Evolutionary conservation across 2,797 vertebrate genomes (phyloP), one percentile per base, ranked within the genome.

Genomic region (Tragelaphus oryx): DNA sequence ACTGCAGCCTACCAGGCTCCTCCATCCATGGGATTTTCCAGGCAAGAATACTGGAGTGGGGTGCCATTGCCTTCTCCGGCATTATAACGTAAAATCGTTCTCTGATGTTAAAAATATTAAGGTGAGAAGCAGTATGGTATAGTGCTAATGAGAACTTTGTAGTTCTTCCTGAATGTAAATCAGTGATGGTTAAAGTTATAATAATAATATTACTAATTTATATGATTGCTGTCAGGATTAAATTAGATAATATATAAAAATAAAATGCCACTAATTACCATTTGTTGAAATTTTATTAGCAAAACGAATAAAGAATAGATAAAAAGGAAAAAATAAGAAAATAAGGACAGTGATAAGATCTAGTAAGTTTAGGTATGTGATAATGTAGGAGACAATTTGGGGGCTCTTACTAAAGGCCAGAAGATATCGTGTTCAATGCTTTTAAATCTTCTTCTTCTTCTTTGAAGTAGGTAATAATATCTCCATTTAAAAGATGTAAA

Each of bases 61-160:
- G 41, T 41, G 41, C 41, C 41, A 41, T 41, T 41, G 41, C 41
- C 41, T 41, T 41, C 41, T 41, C 41, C 5, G 41, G 41, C 33
- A 22, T 81, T 85, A 55, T 87, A 81, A 60, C 3, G 48, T 41
- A 87, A 81, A 46, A 81, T 11, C 10, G 85, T 79, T 4, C 44
- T 68, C 28, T 52, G 17, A 52, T 85, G 22, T 71, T 90, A 87
- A 95, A 93, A 82, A 88, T 90, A 68, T 68, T 74, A 85, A 84
- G 44, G 41, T 85, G 22, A 87, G 54, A 96, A 82, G 9, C 11
- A 87, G 78, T 79, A 85, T 48, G 30, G n/a, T 3, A 46, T 50
- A 52, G 5, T 22, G 48, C 28, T 95, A 50, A 90, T 46, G 14
- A 91, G 24, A 48, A 37, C 13, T 76, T 22, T 2, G 4, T 4